Conservation (phyloP, 2,888 invertebrate genomes). For the Machimus rusticus region DNA sequence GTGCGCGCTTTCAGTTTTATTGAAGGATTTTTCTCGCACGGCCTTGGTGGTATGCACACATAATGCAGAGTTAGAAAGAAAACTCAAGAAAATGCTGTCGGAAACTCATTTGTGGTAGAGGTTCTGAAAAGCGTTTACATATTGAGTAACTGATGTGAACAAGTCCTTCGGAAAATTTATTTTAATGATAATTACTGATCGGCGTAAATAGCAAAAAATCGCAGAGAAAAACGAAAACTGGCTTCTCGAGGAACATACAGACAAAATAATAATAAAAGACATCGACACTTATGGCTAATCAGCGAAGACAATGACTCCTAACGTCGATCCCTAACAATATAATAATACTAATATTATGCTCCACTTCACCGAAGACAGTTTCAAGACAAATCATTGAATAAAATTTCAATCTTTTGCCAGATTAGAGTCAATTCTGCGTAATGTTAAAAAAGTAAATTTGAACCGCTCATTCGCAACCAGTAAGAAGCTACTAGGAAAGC, state of each 20-base stretch:
- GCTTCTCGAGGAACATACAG: neutral
- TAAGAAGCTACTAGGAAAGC: neutral
- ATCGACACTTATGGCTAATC: neutral
- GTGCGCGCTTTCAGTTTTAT: neutral
- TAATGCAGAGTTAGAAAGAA: neutral
- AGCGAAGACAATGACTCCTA: neutral
- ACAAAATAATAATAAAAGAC: neutral
- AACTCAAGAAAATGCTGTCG: neutral
- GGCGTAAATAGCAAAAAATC: neutral
- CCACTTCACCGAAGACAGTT: neutral
- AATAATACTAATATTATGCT: neutral
- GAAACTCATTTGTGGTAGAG: neutral
- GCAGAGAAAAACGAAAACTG: neutral
- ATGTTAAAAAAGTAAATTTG: neutral
- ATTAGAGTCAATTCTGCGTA: neutral
- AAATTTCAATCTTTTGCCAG: neutral
- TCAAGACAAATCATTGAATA: neutral
- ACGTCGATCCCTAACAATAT: neutral
- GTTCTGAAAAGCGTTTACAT: neutral
- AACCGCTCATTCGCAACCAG: neutral
- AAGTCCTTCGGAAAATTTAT: neutral
- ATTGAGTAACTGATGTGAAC: neutral
- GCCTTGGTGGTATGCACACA: neutral
- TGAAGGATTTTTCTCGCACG: neutral
- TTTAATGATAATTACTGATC: neutral